Evolutionary conservation across 2,888 invertebrate genomes (phyloP).

Genomic region (Hololepta plana): DNA sequence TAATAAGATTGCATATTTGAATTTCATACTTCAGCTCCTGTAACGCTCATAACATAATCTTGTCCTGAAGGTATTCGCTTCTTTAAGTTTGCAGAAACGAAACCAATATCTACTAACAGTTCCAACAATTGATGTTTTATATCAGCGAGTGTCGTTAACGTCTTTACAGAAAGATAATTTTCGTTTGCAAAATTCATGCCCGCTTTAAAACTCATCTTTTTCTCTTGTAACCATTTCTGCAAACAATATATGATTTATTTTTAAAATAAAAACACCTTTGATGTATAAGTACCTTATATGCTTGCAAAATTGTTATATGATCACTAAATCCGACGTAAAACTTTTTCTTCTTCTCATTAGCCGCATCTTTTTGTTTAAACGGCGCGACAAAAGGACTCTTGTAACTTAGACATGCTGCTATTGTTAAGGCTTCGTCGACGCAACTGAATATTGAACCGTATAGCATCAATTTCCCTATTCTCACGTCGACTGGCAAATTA

Average conservation of each 20-base stretch:
- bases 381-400: slow-evolving; percentile 64
- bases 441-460: slow-evolving; percentile 86
- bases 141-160: slow-evolving; percentile 68
- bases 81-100: too few species aligned
- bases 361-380: slow-evolving; percentile 51
- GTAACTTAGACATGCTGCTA: slow-evolving; percentile 68
- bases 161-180: slow-evolving; percentile 67
- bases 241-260: slow-evolving; percentile 9
- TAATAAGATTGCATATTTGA: slow-evolving; percentile 6
- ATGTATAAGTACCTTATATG: slow-evolving; percentile 48
- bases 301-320: slow-evolving; percentile 70
- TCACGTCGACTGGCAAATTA: slow-evolving; percentile 75
- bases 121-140: slow-evolving; percentile 71
- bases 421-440: slow-evolving; percentile 79
- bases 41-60: slow-evolving; percentile 26
- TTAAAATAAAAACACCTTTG: slow-evolving; percentile 1
- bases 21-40: slow-evolving; percentile 35
- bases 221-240: slow-evolving; percentile 63
- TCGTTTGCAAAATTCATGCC: slow-evolving; percentile 65
- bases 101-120: slow-evolving; percentile 57
- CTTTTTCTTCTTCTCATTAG: slow-evolving; percentile 51
- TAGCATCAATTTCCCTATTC: slow-evolving; percentile 83
- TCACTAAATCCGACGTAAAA: slow-evolving; percentile 72
- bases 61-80: slow-evolving; percentile 7
- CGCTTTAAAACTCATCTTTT: slow-evolving; percentile 46